phyloP scores from a whole-genome alignment of 2,113 vertebrate species.

The Passer domesticus region DNA sequence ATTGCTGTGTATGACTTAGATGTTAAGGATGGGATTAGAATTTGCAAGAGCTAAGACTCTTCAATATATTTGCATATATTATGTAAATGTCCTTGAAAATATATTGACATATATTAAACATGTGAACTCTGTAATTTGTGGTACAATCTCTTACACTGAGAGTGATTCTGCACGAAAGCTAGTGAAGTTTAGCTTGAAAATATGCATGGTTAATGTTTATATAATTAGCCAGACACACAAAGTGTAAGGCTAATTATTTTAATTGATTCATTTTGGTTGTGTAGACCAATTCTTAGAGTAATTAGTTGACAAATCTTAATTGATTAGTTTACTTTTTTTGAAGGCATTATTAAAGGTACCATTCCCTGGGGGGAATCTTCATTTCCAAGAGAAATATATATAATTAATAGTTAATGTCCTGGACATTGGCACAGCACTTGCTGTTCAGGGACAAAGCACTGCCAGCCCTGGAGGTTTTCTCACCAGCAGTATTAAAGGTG shows the following conservation, averaged over 20 bases:
- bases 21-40: neutral
- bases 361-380: neutral
- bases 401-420: neutral
- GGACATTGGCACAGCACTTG: neutral
- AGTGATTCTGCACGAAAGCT: neutral
- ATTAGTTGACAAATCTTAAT: constrained; percentile 29
- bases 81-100: constrained; percentile 30
- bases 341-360: neutral
- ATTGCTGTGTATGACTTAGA: neutral
- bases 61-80: constrained; percentile 38
- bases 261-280: constrained; percentile 19
- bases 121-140: neutral
- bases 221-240: neutral
- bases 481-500: neutral
- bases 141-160: neutral
- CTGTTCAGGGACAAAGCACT: neutral
- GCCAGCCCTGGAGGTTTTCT: neutral
- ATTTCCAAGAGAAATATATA: neutral
- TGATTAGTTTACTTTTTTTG: neutral
- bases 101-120: constrained; percentile 27
- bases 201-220: neutral
- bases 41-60: neutral
- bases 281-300: neutral
- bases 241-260: constrained; percentile 13
- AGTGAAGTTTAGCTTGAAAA: neutral